phyloP scores from a whole-genome alignment of 2,888 invertebrate genomes.

The Tachina fera region DNA sequence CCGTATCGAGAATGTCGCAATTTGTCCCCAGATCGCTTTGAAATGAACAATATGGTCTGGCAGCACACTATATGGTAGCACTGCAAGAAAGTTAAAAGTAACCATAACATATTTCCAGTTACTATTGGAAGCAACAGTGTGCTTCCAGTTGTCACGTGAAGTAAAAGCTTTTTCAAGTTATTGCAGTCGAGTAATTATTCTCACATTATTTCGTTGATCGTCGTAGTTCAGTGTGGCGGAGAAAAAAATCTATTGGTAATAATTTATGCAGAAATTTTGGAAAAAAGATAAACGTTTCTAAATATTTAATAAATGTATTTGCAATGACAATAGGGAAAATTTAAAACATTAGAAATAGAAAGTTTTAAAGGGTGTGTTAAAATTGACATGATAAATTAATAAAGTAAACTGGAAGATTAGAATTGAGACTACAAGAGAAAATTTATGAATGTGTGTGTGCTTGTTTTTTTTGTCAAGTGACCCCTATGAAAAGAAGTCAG shows the following conservation, averaged over 20 bases:
- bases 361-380: constrained; percentile 22
- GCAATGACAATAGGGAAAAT: constrained; percentile 4
- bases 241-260: constrained; percentile 62
- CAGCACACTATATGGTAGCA: constrained; percentile 40
- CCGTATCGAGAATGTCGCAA: too few species aligned
- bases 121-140: constrained; percentile 53
- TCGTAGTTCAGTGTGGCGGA: constrained; percentile 68
- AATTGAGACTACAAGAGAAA: constrained; percentile 34
- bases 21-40: too few species aligned
- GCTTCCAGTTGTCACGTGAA: constrained; percentile 71
- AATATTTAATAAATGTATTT: constrained; percentile 2
- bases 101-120: constrained; percentile 62
- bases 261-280: constrained; percentile 11
- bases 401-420: constrained; percentile 61
- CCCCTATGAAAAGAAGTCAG: constrained; percentile 65
- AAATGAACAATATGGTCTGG: constrained; percentile 34
- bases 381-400: constrained; percentile 29
- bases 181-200: constrained; percentile 63
- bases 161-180: constrained; percentile 65
- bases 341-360: constrained; percentile 6
- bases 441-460: constrained; percentile 46
- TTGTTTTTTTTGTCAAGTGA: constrained; percentile 60
- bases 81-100: constrained; percentile 43
- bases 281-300: constrained; percentile 5
- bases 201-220: constrained; percentile 71